phyloP scores from a whole-genome alignment of 1,140 invertebrate genomes.

The Drosophila orena region DNA sequence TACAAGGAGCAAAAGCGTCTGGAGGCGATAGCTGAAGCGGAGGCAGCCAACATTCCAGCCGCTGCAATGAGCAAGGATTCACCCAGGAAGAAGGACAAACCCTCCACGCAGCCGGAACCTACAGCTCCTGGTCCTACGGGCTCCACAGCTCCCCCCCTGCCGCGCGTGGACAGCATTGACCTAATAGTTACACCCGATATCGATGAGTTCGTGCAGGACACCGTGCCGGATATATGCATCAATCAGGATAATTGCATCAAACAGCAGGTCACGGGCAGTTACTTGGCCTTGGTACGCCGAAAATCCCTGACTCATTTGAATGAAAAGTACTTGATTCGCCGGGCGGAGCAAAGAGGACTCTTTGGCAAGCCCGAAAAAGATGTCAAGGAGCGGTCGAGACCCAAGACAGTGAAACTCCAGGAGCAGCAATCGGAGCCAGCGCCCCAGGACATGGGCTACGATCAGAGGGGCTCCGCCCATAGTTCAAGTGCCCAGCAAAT shows the following conservation, averaged over 20 bases:
- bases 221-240: constrained; percentile 86
- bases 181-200: constrained; percentile 87
- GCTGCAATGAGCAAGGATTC: constrained; percentile 73
- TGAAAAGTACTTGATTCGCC: constrained; percentile 92
- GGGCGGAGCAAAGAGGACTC: constrained; percentile 90
- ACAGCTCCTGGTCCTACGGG: constrained; percentile 4
- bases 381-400: constrained; percentile 33
- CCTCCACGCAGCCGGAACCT: constrained; percentile 44
- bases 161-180: constrained; percentile 67
- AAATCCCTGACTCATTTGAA: constrained; percentile 91
- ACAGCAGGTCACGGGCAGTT: constrained; percentile 88
- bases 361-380: constrained; percentile 87
- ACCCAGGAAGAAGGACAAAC: constrained; percentile 70
- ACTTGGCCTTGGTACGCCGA: constrained; percentile 89
- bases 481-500: constrained; percentile 48
- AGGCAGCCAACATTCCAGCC: constrained; percentile 75
- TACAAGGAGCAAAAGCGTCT: constrained; percentile 73
- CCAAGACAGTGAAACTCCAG: constrained; percentile 60
- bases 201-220: constrained; percentile 89
- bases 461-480: constrained; percentile 39
- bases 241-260: constrained; percentile 85
- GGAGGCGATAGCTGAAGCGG: constrained; percentile 76
- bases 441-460: constrained; percentile 50
- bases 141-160: constrained; percentile 4
- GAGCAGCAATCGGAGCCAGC: constrained; percentile 54